A percentile compares a stretch with the other conserved stretches of the same genome.
phyloP scores from a whole-genome alignment of 1,140 invertebrate species.

The Lucilia sericata region DNA sequence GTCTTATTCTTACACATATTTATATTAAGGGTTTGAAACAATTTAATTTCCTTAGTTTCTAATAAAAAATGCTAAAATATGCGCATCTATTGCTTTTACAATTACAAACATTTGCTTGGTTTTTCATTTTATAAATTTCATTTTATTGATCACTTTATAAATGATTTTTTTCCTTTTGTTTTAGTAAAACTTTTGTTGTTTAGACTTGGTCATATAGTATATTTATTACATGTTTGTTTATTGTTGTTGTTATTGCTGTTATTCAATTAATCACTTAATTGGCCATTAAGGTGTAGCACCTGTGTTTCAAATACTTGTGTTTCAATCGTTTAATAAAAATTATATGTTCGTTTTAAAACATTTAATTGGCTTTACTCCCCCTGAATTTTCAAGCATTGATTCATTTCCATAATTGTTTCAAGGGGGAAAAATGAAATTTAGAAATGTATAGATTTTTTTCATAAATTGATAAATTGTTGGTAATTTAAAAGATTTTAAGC shows the following conservation, averaged over 20 bases:
- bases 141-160: constrained; percentile 19
- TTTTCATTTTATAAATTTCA: not conserved
- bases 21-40: not conserved
- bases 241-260: constrained; percentile 8
- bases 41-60: constrained; percentile 1
- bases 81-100: not conserved
- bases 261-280: constrained; percentile 43
- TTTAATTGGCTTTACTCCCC: constrained; percentile 4
- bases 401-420: no score
- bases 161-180: not conserved
- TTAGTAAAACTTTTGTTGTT: not conserved
- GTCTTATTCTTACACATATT: not conserved
- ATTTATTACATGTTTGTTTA: not conserved
- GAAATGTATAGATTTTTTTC: no score
- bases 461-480: no score
- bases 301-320: not conserved
- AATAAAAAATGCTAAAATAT: constrained; percentile 18
- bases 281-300: constrained; percentile 39
- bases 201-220: not conserved
- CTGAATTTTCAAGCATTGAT: no score
- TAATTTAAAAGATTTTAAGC: no score
- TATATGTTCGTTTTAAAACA: not conserved
- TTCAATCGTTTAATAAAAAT: constrained; percentile 16
- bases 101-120: not conserved
- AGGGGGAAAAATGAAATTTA: no score